A percentile compares a stretch with the other conserved stretches of the same genome.
Conservation (phyloP, 2,113 vertebrate species). For the Silurus glanis region DNA sequence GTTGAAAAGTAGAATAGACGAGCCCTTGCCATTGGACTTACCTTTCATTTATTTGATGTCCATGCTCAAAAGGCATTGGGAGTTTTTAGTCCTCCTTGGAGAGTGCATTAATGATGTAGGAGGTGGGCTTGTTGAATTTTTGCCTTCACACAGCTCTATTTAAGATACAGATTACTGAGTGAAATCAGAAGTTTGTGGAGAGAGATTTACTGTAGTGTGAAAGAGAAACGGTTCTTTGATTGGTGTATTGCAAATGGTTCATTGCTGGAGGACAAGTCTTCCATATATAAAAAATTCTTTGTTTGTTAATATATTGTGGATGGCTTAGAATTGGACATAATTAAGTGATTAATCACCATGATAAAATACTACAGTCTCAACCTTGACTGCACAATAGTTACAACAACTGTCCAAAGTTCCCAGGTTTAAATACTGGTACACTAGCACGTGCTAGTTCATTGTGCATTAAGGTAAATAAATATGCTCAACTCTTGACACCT, state of each 20-base stretch:
- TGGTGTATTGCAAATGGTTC: neutral
- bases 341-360: slow-evolving; percentile 20
- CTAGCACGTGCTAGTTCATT: neutral
- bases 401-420: neutral
- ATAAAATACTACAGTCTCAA: neutral
- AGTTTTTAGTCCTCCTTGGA: slow-evolving; percentile 64
- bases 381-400: neutral
- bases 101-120: slow-evolving; percentile 68
- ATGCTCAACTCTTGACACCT: slow-evolving; percentile 45
- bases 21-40: slow-evolving; percentile 71
- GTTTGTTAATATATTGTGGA: neutral
- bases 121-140: slow-evolving; percentile 61
- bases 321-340: neutral
- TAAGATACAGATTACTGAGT: slow-evolving; percentile 7
- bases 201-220: slow-evolving; percentile 30
- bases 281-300: neutral
- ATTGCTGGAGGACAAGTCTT: neutral
- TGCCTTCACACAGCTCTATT: slow-evolving; percentile 23
- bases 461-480: neutral
- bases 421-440: neutral
- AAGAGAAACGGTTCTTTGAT: slow-evolving; percentile 29
- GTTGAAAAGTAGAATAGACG: slow-evolving; percentile 71
- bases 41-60: slow-evolving; percentile 71
- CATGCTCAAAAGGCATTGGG: slow-evolving; percentile 70
- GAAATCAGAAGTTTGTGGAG: slow-evolving; percentile 29